phyloP scores from a whole-genome alignment of 2,888 invertebrate genomes.

The Netelia fuscicornis region DNA sequence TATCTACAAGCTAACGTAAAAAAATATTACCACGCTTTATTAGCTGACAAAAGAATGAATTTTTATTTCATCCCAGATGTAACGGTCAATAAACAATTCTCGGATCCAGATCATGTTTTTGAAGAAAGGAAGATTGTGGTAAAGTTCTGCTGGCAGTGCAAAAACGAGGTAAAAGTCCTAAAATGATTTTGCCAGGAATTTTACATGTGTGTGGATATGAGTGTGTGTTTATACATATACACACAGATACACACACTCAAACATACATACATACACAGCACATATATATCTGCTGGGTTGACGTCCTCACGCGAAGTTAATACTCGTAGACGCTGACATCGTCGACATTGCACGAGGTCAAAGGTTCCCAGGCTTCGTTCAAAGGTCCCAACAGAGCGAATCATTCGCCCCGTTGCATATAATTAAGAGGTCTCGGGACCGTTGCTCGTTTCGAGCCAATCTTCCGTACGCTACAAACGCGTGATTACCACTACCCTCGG shows the following conservation, averaged over 20 bases:
- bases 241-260: neutral
- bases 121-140: neutral
- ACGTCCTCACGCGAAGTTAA: slow-evolving; percentile 29
- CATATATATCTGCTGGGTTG: neutral
- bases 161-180: neutral
- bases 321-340: neutral
- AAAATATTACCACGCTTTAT: too few species aligned
- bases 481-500: neutral
- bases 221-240: neutral
- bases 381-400: slow-evolving; percentile 43
- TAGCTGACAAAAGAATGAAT: too few species aligned
- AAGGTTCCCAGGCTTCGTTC: slow-evolving; percentile 46
- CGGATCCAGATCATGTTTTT: too few species aligned
- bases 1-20: too few species aligned
- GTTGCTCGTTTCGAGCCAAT: slow-evolving; percentile 14
- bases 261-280: too few species aligned
- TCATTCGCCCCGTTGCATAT: slow-evolving; percentile 50
- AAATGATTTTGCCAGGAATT: neutral
- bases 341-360: slow-evolving; percentile 44
- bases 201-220: neutral
- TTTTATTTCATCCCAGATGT: too few species aligned
- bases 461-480: neutral
- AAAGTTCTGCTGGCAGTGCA: neutral
- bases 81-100: too few species aligned
- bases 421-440: slow-evolving; percentile 47